Conservation (phyloP, 2,888 invertebrate species). For the Apamea crenata region DNA sequence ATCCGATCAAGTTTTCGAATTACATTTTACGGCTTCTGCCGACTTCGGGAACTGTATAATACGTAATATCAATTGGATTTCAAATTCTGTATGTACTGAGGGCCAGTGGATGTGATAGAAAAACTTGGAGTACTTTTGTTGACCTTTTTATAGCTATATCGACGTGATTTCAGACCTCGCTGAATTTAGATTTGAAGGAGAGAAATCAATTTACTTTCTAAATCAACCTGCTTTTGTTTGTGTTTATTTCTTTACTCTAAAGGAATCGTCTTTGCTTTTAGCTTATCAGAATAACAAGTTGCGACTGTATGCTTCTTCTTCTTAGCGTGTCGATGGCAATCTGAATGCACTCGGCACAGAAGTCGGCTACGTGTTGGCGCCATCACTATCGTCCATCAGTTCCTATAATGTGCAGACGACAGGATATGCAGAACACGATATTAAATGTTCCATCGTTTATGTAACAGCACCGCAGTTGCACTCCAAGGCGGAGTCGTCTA, state of each 20-base stretch:
- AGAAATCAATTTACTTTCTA: neutral
- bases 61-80: constrained; percentile 62
- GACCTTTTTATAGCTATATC: constrained; percentile 12
- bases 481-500: neutral
- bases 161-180: constrained; percentile 26
- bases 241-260: neutral
- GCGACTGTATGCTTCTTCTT: neutral
- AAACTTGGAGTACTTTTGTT: constrained; percentile 37
- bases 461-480: neutral
- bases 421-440: neutral
- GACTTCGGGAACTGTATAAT: constrained; percentile 61
- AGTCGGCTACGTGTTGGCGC: neutral
- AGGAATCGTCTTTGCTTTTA: neutral
- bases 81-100: constrained; percentile 43
- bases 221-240: neutral
- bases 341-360: neutral
- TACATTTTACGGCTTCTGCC: constrained; percentile 69
- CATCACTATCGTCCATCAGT: neutral
- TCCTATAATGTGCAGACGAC: neutral
- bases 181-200: constrained; percentile 16
- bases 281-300: neutral
- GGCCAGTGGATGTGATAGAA: constrained; percentile 33
- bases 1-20: constrained; percentile 74
- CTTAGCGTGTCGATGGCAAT: neutral
- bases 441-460: neutral